Conservation (phyloP, 2,113 vertebrate genomes). For the Neolamprologus modestus region DNA sequence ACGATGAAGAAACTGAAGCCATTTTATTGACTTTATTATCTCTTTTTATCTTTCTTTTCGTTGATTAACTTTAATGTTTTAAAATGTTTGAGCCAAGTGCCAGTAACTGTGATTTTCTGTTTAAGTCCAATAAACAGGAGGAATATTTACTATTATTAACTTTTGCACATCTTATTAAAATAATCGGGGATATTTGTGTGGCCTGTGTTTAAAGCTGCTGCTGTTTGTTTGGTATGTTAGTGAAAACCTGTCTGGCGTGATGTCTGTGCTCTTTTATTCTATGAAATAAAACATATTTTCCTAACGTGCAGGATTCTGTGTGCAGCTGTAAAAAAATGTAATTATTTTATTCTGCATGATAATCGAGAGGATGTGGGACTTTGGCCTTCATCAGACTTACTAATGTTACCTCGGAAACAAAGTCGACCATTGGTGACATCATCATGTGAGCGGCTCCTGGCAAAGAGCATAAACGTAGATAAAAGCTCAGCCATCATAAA, state of each 20-base stretch:
- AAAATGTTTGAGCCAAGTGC: background rate
- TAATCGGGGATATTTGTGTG: background rate
- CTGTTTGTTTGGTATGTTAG: background rate
- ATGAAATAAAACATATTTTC: background rate
- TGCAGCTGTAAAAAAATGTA: background rate
- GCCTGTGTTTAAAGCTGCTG: background rate
- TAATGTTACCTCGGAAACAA: background rate
- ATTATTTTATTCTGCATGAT: fast-evolving
- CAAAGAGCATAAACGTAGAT: background rate
- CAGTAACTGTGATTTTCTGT: background rate
- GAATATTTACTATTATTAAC: background rate
- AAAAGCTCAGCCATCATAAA: background rate
- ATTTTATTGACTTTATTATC: background rate
- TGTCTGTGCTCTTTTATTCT: background rate
- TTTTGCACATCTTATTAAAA: background rate
- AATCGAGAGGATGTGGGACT: background rate
- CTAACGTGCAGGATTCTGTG: background rate
- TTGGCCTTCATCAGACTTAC: background rate
- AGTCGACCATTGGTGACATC: background rate
- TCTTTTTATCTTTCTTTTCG: background rate
- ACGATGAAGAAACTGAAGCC: background rate
- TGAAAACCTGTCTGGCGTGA: background rate
- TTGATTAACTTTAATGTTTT: background rate
- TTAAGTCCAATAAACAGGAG: background rate
- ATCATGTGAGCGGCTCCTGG: background rate